Base-by-base conservation (phyloP, 2,888 invertebrate species). In the Rosalia funebris region DNA sequence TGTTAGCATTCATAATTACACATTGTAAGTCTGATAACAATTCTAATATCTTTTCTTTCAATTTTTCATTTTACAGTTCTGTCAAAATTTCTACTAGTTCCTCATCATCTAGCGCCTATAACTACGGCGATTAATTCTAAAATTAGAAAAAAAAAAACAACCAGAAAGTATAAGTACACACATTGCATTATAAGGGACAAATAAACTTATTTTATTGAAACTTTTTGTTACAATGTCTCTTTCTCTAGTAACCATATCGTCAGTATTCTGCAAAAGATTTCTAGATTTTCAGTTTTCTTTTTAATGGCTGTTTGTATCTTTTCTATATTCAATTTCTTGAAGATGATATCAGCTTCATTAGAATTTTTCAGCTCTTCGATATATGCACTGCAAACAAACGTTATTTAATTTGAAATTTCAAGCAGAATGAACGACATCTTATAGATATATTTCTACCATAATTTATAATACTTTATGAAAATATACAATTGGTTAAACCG, bases 181-280 rank as follows among this genome's bases (percentile, higher is more conserved):
- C 9, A 25, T 5, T 25, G 25, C 9, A 25, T 25, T 25, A 25
- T 25, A 25, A 25, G 9, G 25, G 3, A 25, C 25, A 25, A 3
- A 9, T 25, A 25, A n/a, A n/a, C 96, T 95, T 37, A 89, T 89
- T 57, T 88, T 88, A 79, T 95, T 93, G 71, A 95, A 90, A 25
- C 91, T 88, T 77, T 86, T 88, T 0, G 91, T 83, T 0, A 92
- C 88, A 9, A 87, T 84, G 61, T 84, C 85, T 39, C 83, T 83
- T 31, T 86, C 83, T n/a, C 90, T 83, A 45, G 84, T 83, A 63
- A 85, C 87, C 80, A 91, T 90, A 59, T 83, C 82, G 17, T 81
- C 75, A 7, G 86, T 85, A 39, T 84, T 86, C 59, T 81, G 79
- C 1, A 87, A 85, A 39, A 93, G 75, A 41, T 84, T 81, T 85